Evolutionary conservation across 2,797 vertebrate genomes (phyloP), one percentile per base, ranked within the genome.

Genomic region (Enteromius treurensis): DNA sequence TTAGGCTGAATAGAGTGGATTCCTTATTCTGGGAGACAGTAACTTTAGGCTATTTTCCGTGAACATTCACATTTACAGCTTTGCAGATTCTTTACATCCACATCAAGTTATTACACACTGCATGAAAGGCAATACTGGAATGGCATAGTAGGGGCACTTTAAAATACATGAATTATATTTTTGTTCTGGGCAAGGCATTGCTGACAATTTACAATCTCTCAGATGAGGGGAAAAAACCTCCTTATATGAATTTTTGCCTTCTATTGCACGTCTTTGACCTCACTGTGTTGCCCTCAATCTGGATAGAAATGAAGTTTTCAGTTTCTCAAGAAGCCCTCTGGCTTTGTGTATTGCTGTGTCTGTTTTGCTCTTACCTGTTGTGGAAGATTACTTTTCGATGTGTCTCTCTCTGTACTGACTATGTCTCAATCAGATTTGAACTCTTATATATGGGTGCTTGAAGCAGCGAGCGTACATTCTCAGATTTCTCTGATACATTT

Each of bases 341-440:
- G 87, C 77, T 79, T 77, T 87, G 49, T 32, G 70, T 37, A 76
- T 58, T 79, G 69, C 71, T 62, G 60, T 74, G 29, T 85, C 78
- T 45, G 42, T 73, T 84, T 86, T 86, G 74, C 86, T 87, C 64
- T 34, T 74, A 84, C 85, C 84, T 79, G 69, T 84, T 85, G 73
- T 26, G 70, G 82, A 79, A 87, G 84, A 89, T 90, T 49, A 60
- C 62, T 83, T 89, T 87, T 81, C 34, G 29, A 77, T 87, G 81
- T 69, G 32, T 64, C 3, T 65, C 11, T 53, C 60, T 26, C 45
- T 81, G n/a, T 65, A 65, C 21, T 5, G 21, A 23, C 32, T 21
- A 14, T 49, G 29, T 75, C 45, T 77, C 53, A 11, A 37, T 42
- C 74, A 26, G 42, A 64, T 77, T 42, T 51, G 32, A 74, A 37